A percentile compares a stretch with the other conserved stretches of the same genome.
Conservation (phyloP, 2,888 invertebrate genomes). For the Norana najaformis region DNA sequence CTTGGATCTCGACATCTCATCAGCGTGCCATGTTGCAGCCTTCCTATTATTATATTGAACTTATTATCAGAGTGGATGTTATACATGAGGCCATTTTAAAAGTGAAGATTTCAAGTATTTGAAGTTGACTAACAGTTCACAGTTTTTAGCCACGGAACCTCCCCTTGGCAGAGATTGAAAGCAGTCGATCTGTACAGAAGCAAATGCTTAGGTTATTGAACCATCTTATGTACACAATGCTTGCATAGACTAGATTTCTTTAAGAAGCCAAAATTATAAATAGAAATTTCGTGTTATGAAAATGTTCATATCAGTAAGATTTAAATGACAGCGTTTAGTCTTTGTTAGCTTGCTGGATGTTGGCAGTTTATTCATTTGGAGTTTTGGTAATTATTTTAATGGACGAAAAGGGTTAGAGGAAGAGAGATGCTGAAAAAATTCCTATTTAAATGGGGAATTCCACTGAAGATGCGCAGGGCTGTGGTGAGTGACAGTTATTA, state of each 20-base stretch:
- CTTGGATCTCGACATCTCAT: neutral
- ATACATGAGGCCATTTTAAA: too few relatives aligned
- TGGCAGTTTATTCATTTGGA: too few relatives aligned
- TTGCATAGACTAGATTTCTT: neutral
- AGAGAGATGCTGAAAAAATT: neutral
- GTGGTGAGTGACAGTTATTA: too few relatives aligned
- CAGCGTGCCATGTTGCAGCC: too few relatives aligned
- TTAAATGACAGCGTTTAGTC: neutral
- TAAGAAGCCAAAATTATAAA: neutral
- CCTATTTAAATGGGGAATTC: neutral
- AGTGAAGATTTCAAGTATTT: neutral
- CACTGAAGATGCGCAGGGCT: too few relatives aligned
- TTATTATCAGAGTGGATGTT: too few relatives aligned
- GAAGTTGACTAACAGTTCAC: neutral
- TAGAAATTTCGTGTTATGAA: too few relatives aligned
- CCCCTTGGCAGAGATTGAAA: neutral
- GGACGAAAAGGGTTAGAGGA: neutral
- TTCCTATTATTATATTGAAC: too few relatives aligned
- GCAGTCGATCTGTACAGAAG: neutral
- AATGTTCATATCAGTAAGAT: too few relatives aligned
- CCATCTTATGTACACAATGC: neutral
- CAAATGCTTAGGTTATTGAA: neutral
- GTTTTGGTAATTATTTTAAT: too few relatives aligned
- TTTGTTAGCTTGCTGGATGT: neutral
- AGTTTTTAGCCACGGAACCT: neutral